These are phyloP conservation scores for Ectropis grisescens DNA, from an alignment of 1,140 invertebrate genomes.

Conservation along the genomic window DNA sequence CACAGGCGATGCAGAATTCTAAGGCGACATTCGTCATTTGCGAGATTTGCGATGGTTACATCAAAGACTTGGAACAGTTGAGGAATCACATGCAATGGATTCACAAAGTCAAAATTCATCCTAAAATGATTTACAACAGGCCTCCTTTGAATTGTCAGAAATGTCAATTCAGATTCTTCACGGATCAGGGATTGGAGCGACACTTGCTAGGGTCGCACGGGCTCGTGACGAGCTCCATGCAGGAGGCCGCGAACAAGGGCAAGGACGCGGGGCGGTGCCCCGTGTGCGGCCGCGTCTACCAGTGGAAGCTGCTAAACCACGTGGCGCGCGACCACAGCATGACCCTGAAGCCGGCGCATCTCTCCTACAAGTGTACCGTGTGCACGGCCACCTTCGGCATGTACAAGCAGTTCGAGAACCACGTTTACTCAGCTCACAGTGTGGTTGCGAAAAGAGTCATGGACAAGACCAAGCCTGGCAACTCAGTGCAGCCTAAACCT, in stretches of 20 bases:
- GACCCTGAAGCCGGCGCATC: slow-evolving; percentile 92
- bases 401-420: slow-evolving; percentile 96
- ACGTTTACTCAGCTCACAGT: slow-evolving; percentile 94
- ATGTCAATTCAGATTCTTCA: slow-evolving; percentile 76
- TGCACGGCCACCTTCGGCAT: slow-evolving; percentile 96
- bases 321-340: slow-evolving; percentile 93
- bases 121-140: slow-evolving; percentile 95
- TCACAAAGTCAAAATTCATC: slow-evolving; percentile 96
- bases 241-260: slow-evolving; percentile 94
- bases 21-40: slow-evolving; percentile 89
- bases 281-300: slow-evolving; percentile 92
- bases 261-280: slow-evolving; percentile 95
- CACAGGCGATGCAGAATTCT: slow-evolving; percentile 46
- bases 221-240: slow-evolving; percentile 95
- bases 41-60: slow-evolving; percentile 96
- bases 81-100: slow-evolving; percentile 97
- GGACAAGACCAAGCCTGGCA: slow-evolving; percentile 78
- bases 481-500: slow-evolving; percentile 50
- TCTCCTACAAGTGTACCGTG: slow-evolving; percentile 96
- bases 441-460: slow-evolving; percentile 89
- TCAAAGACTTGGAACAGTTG: slow-evolving; percentile 93
- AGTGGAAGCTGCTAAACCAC: slow-evolving; percentile 93
- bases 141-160: slow-evolving; percentile 96
- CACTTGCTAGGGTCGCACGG: slow-evolving; percentile 95
- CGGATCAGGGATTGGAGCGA: slow-evolving; percentile 88